Evolutionary conservation across 2,888 invertebrate genomes (phyloP).

Genomic region (Spicauda simplicius): DNA sequence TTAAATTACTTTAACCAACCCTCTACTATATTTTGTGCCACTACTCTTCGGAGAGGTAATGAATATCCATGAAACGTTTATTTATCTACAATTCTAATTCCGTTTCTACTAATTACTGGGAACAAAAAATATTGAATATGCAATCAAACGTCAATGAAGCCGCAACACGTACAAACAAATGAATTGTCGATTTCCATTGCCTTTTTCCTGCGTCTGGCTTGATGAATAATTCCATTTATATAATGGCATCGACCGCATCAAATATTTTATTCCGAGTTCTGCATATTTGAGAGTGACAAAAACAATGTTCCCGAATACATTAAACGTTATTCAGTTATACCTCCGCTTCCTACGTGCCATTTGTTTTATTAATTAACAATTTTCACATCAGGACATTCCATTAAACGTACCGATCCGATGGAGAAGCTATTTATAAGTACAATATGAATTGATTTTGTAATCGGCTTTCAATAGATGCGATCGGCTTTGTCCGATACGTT

Average conservation of each 20-base stretch:
- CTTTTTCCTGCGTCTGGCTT: conserved; percentile 74
- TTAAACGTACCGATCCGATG: conserved; percentile 12
- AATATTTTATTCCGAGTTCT: conserved; percentile 77
- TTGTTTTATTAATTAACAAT: conserved; percentile 30
- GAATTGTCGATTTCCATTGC: conserved; percentile 75
- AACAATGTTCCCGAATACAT: conserved; percentile 68
- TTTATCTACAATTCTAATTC: background rate
- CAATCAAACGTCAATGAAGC: conserved; percentile 66
- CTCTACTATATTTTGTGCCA: too few relatives aligned
- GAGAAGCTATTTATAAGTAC: background rate
- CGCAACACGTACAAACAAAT: conserved; percentile 74
- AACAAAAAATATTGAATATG: conserved; percentile 23
- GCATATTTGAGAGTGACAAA: conserved; percentile 77
- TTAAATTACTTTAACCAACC: conserved; percentile 32
- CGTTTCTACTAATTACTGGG: background rate
- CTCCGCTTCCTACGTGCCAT: conserved; percentile 45
- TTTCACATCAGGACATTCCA: conserved; percentile 27
- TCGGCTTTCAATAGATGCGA: background rate
- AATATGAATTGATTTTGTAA: conserved; percentile 1
- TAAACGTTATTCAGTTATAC: conserved; percentile 47
- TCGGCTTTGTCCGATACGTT: conserved; percentile 47
- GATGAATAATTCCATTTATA: conserved; percentile 81
- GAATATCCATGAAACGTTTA: background rate
- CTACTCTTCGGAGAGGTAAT: too few relatives aligned
- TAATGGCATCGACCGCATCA: conserved; percentile 77